Percentiles rank a stretch among this genome's conserved stretches.
Evolutionary conservation across 2,797 vertebrate genomes (phyloP).

Genomic region (Anisognathus igniventris): DNA sequence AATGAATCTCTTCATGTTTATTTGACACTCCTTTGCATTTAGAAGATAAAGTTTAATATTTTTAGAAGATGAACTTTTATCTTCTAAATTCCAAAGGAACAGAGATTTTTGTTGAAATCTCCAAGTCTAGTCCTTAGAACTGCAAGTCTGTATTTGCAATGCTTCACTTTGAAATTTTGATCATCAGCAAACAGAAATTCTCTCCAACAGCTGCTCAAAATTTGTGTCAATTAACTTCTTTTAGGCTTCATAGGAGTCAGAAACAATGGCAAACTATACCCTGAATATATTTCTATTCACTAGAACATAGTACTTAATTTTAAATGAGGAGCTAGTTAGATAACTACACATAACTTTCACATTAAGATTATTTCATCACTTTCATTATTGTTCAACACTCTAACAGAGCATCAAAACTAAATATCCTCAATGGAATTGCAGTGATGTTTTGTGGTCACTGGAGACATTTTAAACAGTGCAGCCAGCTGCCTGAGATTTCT

Average conservation of each 20-base stretch:
- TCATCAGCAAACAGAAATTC: neutral
- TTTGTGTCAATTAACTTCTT: neutral
- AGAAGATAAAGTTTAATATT: neutral
- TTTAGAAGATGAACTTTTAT: neutral
- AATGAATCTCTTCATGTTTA: neutral
- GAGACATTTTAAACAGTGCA: slow-evolving; percentile 4
- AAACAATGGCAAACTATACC: neutral
- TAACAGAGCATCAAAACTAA: neutral
- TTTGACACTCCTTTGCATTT: neutral
- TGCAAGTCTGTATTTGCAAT: neutral
- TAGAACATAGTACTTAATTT: neutral
- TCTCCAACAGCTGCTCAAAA: neutral
- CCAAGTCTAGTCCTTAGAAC: neutral
- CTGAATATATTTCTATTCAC: neutral
- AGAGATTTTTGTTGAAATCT: neutral
- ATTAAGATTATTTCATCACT: neutral
- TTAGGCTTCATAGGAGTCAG: neutral
- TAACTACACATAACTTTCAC: neutral
- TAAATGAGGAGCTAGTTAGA: neutral
- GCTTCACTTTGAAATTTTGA: neutral
- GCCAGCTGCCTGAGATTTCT: neutral
- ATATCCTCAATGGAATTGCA: neutral
- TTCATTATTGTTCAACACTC: neutral
- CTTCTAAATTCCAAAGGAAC: neutral
- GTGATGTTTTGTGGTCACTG: neutral